Conservation (phyloP, 2,797 vertebrate species). For the Pogonophryne albipinna region DNA sequence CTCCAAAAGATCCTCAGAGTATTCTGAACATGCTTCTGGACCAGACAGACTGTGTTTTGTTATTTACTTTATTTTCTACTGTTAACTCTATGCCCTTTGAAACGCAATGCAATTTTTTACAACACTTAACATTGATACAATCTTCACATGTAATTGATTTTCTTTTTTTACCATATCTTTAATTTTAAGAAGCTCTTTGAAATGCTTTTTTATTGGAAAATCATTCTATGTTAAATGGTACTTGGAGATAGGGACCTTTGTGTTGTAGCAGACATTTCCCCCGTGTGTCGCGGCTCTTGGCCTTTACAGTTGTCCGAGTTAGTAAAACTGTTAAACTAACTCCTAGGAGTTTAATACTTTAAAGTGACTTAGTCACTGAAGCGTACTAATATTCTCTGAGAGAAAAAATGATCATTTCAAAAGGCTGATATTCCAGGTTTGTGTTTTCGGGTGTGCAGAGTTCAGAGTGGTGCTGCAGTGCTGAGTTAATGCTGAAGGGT, state of each 20-base stretch:
- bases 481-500: constrained; percentile 44
- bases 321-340: constrained; percentile 94
- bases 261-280: constrained; percentile 72
- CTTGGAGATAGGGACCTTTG: constrained; percentile 70
- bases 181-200: constrained; percentile 72
- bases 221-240: constrained; percentile 71
- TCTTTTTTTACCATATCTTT: constrained; percentile 64
- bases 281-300: constrained; percentile 80
- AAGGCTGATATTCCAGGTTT: constrained; percentile 82
- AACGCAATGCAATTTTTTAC: constrained; percentile 72
- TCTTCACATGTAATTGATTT: constrained; percentile 40
- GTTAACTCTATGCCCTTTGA: constrained; percentile 55
- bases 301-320: constrained; percentile 89
- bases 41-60: constrained; percentile 55
- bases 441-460: constrained; percentile 52
- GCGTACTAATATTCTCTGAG: constrained; percentile 99
- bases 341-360: constrained; percentile 98
- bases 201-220: constrained; percentile 54
- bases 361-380: constrained; percentile 96
- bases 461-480: constrained; percentile 63
- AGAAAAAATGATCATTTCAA: constrained; percentile 92
- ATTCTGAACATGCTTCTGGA: constrained; percentile 23
- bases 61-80: constrained; percentile 63
- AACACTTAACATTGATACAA: constrained; percentile 63
- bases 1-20: constrained; percentile 36